Conservation (phyloP, 2,888 invertebrate species). For the Philereme transversata region DNA sequence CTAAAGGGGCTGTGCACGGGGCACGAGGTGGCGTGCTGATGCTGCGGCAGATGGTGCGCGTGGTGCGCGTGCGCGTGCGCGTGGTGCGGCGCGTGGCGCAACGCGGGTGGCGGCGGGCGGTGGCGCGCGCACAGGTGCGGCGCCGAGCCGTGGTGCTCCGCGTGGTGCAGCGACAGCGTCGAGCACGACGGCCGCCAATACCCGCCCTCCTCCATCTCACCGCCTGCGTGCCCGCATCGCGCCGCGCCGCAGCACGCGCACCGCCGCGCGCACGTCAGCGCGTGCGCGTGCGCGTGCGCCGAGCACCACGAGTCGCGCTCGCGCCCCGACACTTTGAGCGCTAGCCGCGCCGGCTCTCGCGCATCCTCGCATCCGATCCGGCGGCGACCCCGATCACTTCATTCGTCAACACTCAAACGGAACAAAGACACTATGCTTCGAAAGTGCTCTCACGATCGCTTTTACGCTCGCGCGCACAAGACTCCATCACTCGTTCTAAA, state of each 20-base stretch:
- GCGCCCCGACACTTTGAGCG: constrained; percentile 81
- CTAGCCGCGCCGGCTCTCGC: constrained; percentile 54
- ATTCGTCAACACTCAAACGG: constrained; percentile 25
- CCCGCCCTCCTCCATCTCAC: constrained; percentile 80
- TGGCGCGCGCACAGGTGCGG: constrained; percentile 76
- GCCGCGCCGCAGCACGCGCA: constrained; percentile 82
- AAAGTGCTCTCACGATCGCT: constrained; percentile 46
- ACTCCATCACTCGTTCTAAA: constrained; percentile 60
- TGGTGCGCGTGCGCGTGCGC: constrained; percentile 54
- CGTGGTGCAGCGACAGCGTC: constrained; percentile 69
- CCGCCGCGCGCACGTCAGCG: constrained; percentile 81
- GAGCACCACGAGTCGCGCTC: constrained; percentile 82
- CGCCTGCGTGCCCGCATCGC: constrained; percentile 64
- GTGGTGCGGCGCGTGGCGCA: constrained; percentile 67
- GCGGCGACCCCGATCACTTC: constrained; percentile 37
- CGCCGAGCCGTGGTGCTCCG: constrained; percentile 78
- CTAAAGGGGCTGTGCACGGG: constrained; percentile 91
- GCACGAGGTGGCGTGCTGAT: constrained; percentile 81
- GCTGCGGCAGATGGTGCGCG: constrained; percentile 66
- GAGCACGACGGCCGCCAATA: constrained; percentile 82
- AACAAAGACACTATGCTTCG: not conserved
- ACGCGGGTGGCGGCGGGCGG: constrained; percentile 60
- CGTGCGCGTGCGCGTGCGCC: constrained; percentile 69
- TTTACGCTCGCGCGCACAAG: constrained; percentile 47
- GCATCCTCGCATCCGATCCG: constrained; percentile 73